These are phyloP conservation scores for Anas bahamensis DNA, from an alignment of 2,797 vertebrate species.

Conservation along the genomic window DNA sequence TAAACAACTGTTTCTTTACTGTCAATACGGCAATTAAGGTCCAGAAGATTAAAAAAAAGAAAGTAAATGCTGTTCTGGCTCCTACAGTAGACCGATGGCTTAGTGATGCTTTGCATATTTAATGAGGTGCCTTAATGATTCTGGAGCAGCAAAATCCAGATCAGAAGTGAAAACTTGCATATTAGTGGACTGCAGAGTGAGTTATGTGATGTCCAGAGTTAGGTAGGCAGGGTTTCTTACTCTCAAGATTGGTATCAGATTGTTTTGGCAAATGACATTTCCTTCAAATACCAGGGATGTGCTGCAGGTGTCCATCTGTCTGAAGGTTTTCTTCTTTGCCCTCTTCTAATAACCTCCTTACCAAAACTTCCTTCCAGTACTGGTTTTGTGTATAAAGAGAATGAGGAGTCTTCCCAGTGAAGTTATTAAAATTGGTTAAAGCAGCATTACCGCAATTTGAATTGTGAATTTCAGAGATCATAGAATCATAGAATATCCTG, in stretches of 20 bases:
- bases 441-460: rapidly evolving
- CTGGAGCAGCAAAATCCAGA: conserved; percentile 49
- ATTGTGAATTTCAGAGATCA: not conserved
- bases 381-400: not conserved
- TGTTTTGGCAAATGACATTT: not conserved
- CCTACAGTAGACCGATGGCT: conserved; percentile 71
- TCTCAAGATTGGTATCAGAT: not conserved
- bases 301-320: not conserved
- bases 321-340: not conserved
- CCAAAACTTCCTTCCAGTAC: not conserved
- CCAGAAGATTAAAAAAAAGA: conserved; percentile 77
- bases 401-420: not conserved
- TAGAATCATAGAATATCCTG: too few relatives aligned
- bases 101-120: conserved; percentile 71
- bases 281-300: not conserved
- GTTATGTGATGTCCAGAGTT: not conserved
- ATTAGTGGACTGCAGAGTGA: not conserved
- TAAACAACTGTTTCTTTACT: conserved; percentile 84
- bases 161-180: conserved; percentile 13
- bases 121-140: conserved; percentile 44
- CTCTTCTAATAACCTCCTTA: not conserved
- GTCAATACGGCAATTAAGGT: conserved; percentile 83
- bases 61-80: conserved; percentile 77
- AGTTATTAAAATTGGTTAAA: not conserved
- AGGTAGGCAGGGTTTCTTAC: not conserved